phyloP scores from a whole-genome alignment of 37 sponge, comb jelly and placozoan species.

The Agelas oroides region DNA sequence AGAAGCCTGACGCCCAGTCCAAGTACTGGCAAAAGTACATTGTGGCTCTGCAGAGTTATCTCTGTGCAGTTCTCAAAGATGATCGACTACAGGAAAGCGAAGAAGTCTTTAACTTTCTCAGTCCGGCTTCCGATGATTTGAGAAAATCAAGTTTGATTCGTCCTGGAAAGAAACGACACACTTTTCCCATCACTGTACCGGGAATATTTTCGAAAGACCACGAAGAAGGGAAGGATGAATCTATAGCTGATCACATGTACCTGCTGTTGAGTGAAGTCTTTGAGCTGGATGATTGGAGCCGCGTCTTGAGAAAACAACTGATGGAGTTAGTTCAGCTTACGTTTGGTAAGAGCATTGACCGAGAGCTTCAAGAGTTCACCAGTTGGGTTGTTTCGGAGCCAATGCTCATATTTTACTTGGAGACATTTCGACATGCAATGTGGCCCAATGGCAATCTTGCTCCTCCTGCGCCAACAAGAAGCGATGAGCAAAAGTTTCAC shows the following conservation, averaged over 20 bases:
- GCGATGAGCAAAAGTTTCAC: constrained; percentile 70
- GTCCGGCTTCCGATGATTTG: constrained; percentile 68
- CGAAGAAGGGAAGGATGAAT: constrained; percentile 44
- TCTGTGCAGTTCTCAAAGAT: constrained; percentile 42
- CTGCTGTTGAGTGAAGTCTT: constrained; percentile 82
- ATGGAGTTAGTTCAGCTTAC: constrained; percentile 87
- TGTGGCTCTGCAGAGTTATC: constrained; percentile 55
- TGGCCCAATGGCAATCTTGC: constrained; percentile 72
- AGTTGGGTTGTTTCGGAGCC: constrained; percentile 87
- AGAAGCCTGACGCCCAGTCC: constrained; percentile 20
- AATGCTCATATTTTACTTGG: constrained; percentile 86
- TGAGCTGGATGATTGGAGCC: constrained; percentile 82
- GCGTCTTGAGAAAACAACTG: constrained; percentile 73
- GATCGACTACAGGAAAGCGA: constrained; percentile 68
- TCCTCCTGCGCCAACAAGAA: constrained; percentile 42
- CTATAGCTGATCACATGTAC: constrained; percentile 80
- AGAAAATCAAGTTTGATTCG: constrained; percentile 15
- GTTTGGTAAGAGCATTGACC: constrained; percentile 81
- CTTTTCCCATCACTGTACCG: constrained; percentile 20
- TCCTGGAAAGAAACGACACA: constrained; percentile 12
- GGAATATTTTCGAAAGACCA: constrained; percentile 12
- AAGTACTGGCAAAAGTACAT: constrained; percentile 67
- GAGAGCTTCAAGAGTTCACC: constrained; percentile 78
- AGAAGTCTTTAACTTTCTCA: constrained; percentile 82
- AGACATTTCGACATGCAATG: constrained; percentile 67